phyloP scores from a whole-genome alignment of 1,140 invertebrate genomes.

The Telenomus remus region DNA sequence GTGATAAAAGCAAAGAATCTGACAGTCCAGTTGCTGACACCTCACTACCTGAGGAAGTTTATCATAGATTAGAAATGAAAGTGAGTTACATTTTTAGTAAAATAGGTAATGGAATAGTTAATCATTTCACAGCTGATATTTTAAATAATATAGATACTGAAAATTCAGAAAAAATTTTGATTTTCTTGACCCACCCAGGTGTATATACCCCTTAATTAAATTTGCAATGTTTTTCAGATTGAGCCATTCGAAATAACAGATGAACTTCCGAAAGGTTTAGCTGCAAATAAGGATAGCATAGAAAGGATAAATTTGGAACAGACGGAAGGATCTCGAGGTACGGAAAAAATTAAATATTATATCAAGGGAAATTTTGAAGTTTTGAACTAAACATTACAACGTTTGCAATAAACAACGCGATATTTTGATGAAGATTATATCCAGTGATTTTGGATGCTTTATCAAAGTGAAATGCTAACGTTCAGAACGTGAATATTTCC shows the following conservation, averaged over 20 bases:
- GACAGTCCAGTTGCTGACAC: conserved; percentile 53
- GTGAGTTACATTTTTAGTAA: conserved; percentile 41
- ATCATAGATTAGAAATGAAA: conserved; percentile 70
- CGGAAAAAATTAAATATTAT: no score
- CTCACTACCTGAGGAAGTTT: conserved; percentile 61
- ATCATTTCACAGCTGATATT: no score
- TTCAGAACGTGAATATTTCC: no score
- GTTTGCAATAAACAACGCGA: no score
- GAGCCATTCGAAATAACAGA: conserved; percentile 67
- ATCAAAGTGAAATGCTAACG: no score
- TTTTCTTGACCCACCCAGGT: no score
- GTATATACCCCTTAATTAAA: no score
- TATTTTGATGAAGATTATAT: no score
- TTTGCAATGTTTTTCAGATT: conserved; percentile 56
- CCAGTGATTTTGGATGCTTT: no score
- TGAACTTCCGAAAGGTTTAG: conserved; percentile 59
- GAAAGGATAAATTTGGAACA: conserved; percentile 64
- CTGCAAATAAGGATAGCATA: conserved; percentile 56
- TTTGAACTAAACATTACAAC: no score
- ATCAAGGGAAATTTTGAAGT: no score
- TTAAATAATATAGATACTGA: conserved; percentile 6
- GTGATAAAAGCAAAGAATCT: conserved; percentile 64
- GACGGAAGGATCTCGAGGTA: conserved; percentile 63
- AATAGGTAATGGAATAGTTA: no score
- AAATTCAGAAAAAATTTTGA: conserved; percentile 1